Evolutionary conservation across 2,797 vertebrate genomes (phyloP), one percentile per base, ranked within the genome.

Genomic region (Peromyscus aztecus): DNA sequence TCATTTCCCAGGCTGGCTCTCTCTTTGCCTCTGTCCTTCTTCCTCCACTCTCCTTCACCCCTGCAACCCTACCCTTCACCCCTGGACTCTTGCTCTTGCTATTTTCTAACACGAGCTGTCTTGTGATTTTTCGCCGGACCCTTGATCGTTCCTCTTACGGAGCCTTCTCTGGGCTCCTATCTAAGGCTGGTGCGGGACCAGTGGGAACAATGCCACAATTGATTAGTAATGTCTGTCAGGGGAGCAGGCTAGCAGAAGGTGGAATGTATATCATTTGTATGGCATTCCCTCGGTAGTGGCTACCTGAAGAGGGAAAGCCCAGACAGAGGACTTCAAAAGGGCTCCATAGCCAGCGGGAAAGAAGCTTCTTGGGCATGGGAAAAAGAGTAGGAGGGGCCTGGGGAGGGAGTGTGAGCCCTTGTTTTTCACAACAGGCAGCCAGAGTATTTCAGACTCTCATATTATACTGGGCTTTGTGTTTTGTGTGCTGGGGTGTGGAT

Each of bases 401-500:
- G 14, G 17, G 21, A 81, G 29, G 65, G 65, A 40, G 17, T 12
- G 16, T 23, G 63, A 55, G n/a, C 29, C 86, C 31, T 89, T 65
- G 49, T n/a, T 89, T 89, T 92, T 67, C 43, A 52, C 67, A 14
- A 87, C 59, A 67, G 83, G 78, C 61, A 80, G 13, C 59, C 59
- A 4, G 75, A 65, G 61, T 65, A 78, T 37, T 37, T 80, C 23
- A 78, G 40, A 80, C 24, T 78, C 71, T 34, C 40, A 63, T 31
- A 57, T 84, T 80, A 71, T 85, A 55, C 85, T 69, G 76, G 46
- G 69, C 24, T 76, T 92, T 61, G 21, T 71, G 37, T 77, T 84
- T 81, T 97, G 81, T 97, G 81, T 83, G 80, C 75, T 46, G n/a
- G 78, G 37, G 31, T 6, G 43, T 84, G 83, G 43, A 6, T 46